A percentile compares a stretch with the other conserved stretches of the same genome.
Evolutionary conservation across 2,888 invertebrate species (phyloP).

Genomic region (Galeruca laticollis): DNA sequence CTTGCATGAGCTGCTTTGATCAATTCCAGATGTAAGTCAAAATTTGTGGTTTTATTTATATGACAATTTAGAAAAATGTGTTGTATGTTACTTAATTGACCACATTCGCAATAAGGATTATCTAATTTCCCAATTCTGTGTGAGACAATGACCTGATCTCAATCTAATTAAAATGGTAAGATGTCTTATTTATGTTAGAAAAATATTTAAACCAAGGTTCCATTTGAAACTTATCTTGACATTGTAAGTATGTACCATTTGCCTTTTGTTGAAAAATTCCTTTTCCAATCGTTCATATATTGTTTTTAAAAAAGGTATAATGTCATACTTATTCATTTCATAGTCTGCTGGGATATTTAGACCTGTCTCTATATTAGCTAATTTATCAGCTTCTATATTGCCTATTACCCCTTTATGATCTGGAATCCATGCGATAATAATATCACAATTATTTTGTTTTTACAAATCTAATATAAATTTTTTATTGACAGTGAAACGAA

Average conservation of each 20-base stretch:
- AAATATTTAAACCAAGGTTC: conserved; percentile 13
- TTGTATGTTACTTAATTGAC: background rate
- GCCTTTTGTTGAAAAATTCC: background rate
- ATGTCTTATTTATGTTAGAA: background rate
- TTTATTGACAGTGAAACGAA: too few species aligned
- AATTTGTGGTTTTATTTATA: background rate
- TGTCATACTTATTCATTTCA: background rate
- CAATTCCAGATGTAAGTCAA: too few species aligned
- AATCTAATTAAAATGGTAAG: background rate
- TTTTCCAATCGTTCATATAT: background rate
- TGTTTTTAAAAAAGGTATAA: background rate
- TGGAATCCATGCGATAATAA: too few species aligned
- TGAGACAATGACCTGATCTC: too few species aligned
- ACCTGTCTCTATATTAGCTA: background rate
- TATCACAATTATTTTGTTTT: too few species aligned
- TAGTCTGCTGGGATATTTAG: background rate
- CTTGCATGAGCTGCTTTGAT: too few species aligned
- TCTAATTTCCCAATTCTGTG: too few species aligned
- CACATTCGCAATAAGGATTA: too few species aligned
- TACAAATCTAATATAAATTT: too few species aligned
- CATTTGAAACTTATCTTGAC: background rate
- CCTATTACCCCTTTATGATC: background rate
- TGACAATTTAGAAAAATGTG: conserved; percentile 14
- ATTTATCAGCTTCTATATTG: too few species aligned
- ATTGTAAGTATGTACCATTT: background rate